Evolutionary conservation across 2,888 invertebrate genomes (phyloP).

Genomic region (Ormyrus nitidulus): DNA sequence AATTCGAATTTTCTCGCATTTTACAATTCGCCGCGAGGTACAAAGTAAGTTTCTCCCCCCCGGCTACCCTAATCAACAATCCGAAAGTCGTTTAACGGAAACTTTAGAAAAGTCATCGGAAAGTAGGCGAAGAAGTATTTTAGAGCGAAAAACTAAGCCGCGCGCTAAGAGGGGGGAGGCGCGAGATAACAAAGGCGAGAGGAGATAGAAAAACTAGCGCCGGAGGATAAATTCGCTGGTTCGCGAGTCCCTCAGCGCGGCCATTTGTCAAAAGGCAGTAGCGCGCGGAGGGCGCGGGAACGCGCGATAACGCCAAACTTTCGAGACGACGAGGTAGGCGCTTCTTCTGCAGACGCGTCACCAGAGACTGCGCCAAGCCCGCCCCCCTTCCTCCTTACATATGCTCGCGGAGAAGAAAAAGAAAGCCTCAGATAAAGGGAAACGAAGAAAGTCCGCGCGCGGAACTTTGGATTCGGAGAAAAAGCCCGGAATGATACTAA

Average conservation of each 20-base stretch:
- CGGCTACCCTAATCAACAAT: too few species aligned
- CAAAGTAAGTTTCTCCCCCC: too few species aligned
- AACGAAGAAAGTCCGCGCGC: slow-evolving; percentile 46
- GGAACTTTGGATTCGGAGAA: background rate
- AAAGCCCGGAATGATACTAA: background rate
- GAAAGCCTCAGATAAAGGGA: slow-evolving; percentile 58
- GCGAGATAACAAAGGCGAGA: background rate
- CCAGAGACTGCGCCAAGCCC: slow-evolving; percentile 27
- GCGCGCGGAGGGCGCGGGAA: slow-evolving; percentile 47
- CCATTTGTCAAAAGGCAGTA: slow-evolving; percentile 64
- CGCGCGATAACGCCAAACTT: slow-evolving; percentile 61
- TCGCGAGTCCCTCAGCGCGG: slow-evolving; percentile 56
- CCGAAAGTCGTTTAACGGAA: too few species aligned
- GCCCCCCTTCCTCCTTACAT: background rate
- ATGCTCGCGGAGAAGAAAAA: slow-evolving; percentile 1
- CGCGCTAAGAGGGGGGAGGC: background rate
- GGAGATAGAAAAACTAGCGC: slow-evolving; percentile 14
- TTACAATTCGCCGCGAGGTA: too few species aligned
- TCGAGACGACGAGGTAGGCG: slow-evolving; percentile 52
- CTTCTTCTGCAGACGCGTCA: slow-evolving; percentile 33
- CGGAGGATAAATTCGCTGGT: slow-evolving; percentile 53
- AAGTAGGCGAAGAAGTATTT: background rate
- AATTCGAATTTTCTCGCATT: too few species aligned
- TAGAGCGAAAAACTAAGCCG: background rate
- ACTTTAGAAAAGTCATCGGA: background rate